phyloP scores from a whole-genome alignment of 1,140 invertebrate genomes.

The Vanessa tameamea region DNA sequence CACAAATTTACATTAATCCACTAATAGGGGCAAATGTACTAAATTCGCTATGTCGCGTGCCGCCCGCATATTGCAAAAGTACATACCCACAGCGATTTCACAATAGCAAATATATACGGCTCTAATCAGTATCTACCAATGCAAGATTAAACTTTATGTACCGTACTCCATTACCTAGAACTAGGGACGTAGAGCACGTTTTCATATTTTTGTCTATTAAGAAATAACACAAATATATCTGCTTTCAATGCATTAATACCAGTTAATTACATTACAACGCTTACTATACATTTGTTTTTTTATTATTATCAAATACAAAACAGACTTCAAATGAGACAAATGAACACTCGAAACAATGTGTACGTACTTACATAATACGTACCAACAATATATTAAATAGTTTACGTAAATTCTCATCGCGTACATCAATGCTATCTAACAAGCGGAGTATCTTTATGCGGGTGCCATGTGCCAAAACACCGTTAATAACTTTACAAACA shows the following conservation, averaged over 20 bases:
- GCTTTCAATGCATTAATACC: too few species aligned
- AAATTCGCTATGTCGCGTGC: slow-evolving; percentile 48
- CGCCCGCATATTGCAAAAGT: slow-evolving; percentile 51
- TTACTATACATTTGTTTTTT: too few species aligned
- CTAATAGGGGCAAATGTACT: slow-evolving; percentile 38
- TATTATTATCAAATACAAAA: too few species aligned
- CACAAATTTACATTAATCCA: slow-evolving; percentile 41
- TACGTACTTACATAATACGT: too few species aligned
- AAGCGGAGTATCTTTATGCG: slow-evolving; percentile 9
- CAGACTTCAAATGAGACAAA: too few species aligned
- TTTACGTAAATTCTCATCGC: not conserved
- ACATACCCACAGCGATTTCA: slow-evolving; percentile 33
- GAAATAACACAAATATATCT: too few species aligned
- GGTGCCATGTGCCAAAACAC: slow-evolving; percentile 27
- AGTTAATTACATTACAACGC: too few species aligned
- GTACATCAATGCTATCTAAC: not conserved
- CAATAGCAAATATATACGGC: slow-evolving; percentile 14
- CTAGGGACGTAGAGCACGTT: too few species aligned
- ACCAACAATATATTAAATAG: too few species aligned
- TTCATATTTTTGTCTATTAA: too few species aligned
- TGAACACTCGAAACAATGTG: too few species aligned
- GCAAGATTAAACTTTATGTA: not conserved
- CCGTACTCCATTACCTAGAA: not conserved
- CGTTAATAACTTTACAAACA: slow-evolving; percentile 22
- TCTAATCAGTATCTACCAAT: slow-evolving; percentile 11